Base-by-base conservation (phyloP, 2,113 vertebrate genomes). In the Paramisgurnus dabryanus region DNA sequence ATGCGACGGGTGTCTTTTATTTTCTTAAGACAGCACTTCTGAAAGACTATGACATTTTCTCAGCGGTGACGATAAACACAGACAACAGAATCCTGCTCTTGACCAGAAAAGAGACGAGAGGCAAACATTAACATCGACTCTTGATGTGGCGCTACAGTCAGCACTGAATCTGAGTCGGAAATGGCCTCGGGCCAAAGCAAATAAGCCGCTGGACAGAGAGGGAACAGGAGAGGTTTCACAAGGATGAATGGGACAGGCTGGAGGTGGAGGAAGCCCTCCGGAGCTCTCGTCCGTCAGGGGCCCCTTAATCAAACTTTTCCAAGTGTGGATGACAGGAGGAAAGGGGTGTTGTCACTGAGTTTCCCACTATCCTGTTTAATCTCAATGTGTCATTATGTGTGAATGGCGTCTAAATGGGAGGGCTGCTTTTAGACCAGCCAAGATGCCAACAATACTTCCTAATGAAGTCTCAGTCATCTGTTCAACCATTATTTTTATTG, bases 81-180 rank as follows among this genome's bases (percentile, higher is more conserved):
- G 73, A 80, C 77, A 75, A 75, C 64, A 61, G 66, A 83, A 76
- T 55, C 71, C 79, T 67, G 43, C 67, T 67, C 78, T 78, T 49
- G 60, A 78, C 71, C 58, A 73, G 55, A 66, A 64, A 45, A 58
- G 34, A 74, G 45, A 68, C 6, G 39, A 7, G 58, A 66, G 47
- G 12, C 65, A 18, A 60, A 78, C 45, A 49, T 74, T 66, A 89
- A 73, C 17, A 71, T 55, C 73, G 70, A 87, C 86, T 80, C 70
- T 82, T 50, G 77, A 80, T 83, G 69, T 87, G 73, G 86, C 85
- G 83, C 83, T 87, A 71, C 80, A 83, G 73, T 68, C 63, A 70
- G 75, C 71, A 45, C 82, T 63, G 80, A 85, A 80, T 81, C 75
- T 13, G 81, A 86, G 79, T 79, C 67, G 61, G 77, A 85, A 81